Percentiles rank a stretch among this genome's conserved stretches.
These are phyloP conservation scores for Xenus cinereus DNA, from an alignment of 2,113 vertebrate genomes.

Conservation along the genomic window DNA sequence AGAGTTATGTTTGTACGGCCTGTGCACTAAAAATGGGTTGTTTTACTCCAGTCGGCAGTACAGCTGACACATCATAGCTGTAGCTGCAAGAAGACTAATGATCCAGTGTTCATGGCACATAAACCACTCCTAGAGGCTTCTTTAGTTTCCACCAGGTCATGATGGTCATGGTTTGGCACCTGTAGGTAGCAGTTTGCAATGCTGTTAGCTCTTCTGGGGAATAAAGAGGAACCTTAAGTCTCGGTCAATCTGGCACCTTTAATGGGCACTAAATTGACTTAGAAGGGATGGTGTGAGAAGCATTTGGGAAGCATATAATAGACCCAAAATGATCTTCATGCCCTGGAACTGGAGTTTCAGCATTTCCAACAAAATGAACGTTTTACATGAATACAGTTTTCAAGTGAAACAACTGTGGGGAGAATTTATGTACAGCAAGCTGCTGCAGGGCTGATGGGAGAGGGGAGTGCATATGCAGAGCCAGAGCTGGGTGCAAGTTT, in stretches of 20 bases:
- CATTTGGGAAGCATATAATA: neutral
- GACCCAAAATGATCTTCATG: neutral
- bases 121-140: neutral
- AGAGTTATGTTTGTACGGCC: neutral
- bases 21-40: neutral
- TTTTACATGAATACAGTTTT: neutral
- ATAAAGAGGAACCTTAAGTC: neutral
- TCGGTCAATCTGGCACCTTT: neutral
- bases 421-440: neutral
- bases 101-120: neutral
- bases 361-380: neutral
- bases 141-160: neutral
- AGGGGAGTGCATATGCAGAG: neutral
- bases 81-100: neutral
- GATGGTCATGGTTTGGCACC: neutral
- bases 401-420: neutral
- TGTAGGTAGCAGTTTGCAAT: neutral
- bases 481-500: neutral
- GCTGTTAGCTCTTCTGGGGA: neutral
- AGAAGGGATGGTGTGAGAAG: neutral
- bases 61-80: accelerated
- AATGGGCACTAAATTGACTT: neutral
- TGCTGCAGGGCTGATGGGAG: neutral
- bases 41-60: neutral
- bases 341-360: neutral